Base-by-base conservation (phyloP, 64 coral and sea anemone species). In the Astreopora myriophthalma region DNA sequence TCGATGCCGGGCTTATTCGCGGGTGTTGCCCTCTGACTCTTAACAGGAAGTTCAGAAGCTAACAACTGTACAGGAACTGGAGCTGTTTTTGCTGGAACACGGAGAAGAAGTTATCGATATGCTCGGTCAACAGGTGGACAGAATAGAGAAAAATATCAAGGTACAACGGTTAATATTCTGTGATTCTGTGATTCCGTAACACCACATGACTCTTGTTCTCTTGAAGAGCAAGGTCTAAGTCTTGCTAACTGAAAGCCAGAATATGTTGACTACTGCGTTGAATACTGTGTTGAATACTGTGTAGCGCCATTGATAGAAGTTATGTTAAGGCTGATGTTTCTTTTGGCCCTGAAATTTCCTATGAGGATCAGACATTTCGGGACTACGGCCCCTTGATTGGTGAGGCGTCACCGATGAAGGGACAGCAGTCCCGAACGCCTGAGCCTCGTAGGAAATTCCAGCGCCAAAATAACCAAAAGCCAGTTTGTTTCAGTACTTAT, bases 81-180 rank as follows among this genome's bases (percentile, higher is more conserved):
- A 99, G 10, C 87, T 93, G 35, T 96, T 99, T 85, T 30, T 99
- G 10, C n/a, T 99, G 82, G 97, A 99, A 70, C 93, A 99, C 38
- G 97, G 97, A 5, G 97, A 99, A 85, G 94, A 99, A 93, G 85
- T 99, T 3, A 99, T 99, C 42, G 97, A 99, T 60, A 92, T 95
- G 55, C 32, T 99, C 16, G 97, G 97, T 10, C 97, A 99, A 55
- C 94, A 99, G 42, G 97, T 99, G 44, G 97, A 99, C 32, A 87
- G 97, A 48, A 94, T 99, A 65, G 97, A 99, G 33, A 95, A 91
- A 64, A 99, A 99, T 46, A 99, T 99, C 5, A 99, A 99, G 97
- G 97, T 96, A 85, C 39, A 48, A n/a, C 6, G 20, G 24, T n/a
- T 82, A n/a, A n/a, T n/a, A 7, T 24, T 19, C 6, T 0, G 2